phyloP scores from a whole-genome alignment of 2,113 vertebrate species.

The Chionis minor region DNA sequence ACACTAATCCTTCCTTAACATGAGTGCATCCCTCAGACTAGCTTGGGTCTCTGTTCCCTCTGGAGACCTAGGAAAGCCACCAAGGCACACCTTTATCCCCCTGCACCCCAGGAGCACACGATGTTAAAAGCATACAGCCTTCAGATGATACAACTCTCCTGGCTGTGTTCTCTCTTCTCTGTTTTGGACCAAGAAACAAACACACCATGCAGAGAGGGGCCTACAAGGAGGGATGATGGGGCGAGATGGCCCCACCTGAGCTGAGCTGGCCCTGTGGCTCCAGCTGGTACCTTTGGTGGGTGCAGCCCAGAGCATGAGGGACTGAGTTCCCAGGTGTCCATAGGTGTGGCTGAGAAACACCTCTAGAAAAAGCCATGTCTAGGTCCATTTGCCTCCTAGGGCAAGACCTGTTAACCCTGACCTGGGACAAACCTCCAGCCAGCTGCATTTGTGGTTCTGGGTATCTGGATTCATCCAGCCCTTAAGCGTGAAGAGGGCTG shows the following conservation, averaged over 20 bases:
- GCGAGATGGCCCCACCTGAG: background rate
- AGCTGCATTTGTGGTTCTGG: background rate
- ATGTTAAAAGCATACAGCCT: background rate
- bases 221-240: background rate
- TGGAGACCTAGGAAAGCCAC: background rate
- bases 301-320: background rate
- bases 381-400: background rate
- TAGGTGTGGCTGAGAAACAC: background rate
- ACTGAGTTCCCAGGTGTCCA: background rate
- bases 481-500: background rate
- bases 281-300: background rate
- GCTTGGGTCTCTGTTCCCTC: background rate
- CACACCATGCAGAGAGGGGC: accelerated
- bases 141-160: background rate
- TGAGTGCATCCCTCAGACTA: background rate
- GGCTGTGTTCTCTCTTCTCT: background rate
- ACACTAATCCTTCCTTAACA: background rate
- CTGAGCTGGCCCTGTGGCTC: background rate
- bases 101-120: accelerated
- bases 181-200: background rate
- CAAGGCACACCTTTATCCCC: accelerated
- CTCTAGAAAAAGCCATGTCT: background rate
- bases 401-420: background rate
- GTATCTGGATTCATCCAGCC: background rate
- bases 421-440: background rate